Conservation (phyloP, 23 tunicate species). For the Aplidium turbinatum region DNA sequence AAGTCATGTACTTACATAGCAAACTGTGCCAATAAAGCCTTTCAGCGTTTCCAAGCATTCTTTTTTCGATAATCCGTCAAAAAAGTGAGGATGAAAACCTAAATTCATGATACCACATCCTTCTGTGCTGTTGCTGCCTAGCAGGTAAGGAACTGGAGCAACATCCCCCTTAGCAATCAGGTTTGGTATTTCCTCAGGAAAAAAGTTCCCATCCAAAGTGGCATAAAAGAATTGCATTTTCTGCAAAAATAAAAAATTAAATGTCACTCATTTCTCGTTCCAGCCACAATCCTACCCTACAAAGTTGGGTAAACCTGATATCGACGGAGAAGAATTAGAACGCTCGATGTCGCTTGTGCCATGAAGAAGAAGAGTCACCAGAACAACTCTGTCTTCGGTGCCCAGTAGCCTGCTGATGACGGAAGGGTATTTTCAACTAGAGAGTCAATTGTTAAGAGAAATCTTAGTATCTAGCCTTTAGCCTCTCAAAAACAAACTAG, state of each 20-base stretch:
- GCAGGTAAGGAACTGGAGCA: slow-evolving; percentile 17
- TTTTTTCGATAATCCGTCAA: background rate
- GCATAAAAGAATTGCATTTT: background rate
- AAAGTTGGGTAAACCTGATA: no score
- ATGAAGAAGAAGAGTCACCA: no score
- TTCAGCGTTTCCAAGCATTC: background rate
- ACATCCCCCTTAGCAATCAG: background rate
- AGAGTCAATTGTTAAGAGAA: no score
- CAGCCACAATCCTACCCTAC: no score
- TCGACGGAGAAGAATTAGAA: no score
- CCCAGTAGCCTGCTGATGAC: no score
- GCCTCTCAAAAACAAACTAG: no score
- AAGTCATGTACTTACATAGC: background rate
- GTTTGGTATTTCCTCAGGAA: slow-evolving; percentile 3
- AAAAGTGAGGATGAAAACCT: background rate
- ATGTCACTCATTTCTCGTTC: no score
- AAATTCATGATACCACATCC: background rate
- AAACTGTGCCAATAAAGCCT: slow-evolving; percentile 1
- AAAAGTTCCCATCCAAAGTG: slow-evolving; percentile 19
- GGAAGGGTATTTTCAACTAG: no score
- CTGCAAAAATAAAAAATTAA: background rate
- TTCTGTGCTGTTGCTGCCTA: slow-evolving; percentile 21
- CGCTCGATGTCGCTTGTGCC: no score
- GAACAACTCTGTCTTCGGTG: background rate
- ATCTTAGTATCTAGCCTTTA: no score